A percentile compares a stretch with the other conserved stretches of the same genome.
Conservation (phyloP, 2,113 vertebrate genomes). For the Nesoenas mayeri region DNA sequence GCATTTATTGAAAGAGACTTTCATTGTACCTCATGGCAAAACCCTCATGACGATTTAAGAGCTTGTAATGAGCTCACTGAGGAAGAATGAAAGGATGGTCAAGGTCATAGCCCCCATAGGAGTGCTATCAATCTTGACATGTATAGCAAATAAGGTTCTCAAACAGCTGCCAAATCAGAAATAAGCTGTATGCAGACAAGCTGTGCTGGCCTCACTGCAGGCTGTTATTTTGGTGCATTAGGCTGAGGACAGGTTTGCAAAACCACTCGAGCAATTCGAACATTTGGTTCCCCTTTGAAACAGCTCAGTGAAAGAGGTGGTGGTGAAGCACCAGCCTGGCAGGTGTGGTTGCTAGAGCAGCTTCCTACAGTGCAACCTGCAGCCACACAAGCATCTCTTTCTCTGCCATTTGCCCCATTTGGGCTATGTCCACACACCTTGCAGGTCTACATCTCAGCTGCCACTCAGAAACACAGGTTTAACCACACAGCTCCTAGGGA, state of each 20-base stretch:
- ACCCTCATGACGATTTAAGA: background rate
- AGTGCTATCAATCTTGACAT: background rate
- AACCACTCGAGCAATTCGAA: background rate
- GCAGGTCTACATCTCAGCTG: background rate
- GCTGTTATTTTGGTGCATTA: conserved; percentile 30
- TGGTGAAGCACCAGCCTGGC: background rate
- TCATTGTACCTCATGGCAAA: conserved; percentile 10
- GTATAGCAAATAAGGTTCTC: background rate
- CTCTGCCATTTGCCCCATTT: background rate
- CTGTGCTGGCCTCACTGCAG: background rate
- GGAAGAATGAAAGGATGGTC: conserved; percentile 34
- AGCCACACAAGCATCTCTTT: background rate
- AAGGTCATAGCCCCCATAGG: conserved; percentile 19
- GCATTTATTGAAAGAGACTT: conserved; percentile 8
- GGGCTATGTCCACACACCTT: background rate
- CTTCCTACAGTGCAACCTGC: background rate
- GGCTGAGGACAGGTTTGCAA: background rate
- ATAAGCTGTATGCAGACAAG: background rate
- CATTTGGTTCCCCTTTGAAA: background rate
- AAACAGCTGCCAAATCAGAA: conserved; percentile 42
- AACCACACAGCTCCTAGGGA: background rate
- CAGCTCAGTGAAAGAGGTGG: background rate
- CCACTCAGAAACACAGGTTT: background rate
- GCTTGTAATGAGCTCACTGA: conserved; percentile 19
- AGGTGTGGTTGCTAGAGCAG: background rate